These are phyloP conservation scores for Chrysodeixis includens DNA, from an alignment of 2,888 invertebrate genomes.

Conservation along the genomic window DNA sequence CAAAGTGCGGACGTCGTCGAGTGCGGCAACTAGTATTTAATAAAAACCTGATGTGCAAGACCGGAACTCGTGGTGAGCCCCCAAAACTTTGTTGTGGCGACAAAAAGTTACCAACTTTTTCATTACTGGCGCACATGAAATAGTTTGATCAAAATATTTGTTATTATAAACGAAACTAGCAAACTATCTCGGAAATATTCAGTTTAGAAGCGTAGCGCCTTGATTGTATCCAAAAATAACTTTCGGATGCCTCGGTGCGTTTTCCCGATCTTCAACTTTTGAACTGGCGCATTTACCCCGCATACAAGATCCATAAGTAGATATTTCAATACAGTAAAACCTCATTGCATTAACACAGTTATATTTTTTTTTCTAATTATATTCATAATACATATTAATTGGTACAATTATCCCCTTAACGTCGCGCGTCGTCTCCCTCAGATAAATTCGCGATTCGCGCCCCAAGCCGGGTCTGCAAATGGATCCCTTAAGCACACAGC, in stretches of 20 bases:
- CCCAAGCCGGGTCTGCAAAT: conserved; percentile 40
- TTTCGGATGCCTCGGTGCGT: conserved; percentile 17
- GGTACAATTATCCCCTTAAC: conserved; percentile 43
- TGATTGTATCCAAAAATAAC: conserved; percentile 23
- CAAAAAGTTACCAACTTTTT: conserved; percentile 3
- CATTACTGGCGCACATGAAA: conserved; percentile 15
- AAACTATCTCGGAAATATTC: conserved; percentile 36
- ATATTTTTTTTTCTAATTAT: conserved; percentile 19
- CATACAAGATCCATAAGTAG: background rate
- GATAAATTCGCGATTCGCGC: conserved; percentile 48
- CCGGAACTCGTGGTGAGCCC: conserved; percentile 1
- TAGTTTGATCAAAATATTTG: conserved; percentile 28
- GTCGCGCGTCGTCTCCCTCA: conserved; percentile 23
- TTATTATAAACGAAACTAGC: conserved; percentile 32
- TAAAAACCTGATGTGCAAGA: background rate
- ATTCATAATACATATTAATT: conserved; percentile 49
- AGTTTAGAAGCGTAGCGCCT: conserved; percentile 22
- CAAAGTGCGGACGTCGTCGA: too few species aligned
- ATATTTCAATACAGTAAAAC: background rate
- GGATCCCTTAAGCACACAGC: conserved; percentile 51
- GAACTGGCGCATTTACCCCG: background rate
- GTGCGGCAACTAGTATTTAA: too few species aligned
- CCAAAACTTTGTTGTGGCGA: conserved; percentile 3
- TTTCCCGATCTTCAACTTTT: conserved; percentile 3
- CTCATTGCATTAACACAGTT: background rate